Evolutionary conservation across 1,140 invertebrate species (phyloP).

Genomic region (Drosophila melanogaster): DNA sequence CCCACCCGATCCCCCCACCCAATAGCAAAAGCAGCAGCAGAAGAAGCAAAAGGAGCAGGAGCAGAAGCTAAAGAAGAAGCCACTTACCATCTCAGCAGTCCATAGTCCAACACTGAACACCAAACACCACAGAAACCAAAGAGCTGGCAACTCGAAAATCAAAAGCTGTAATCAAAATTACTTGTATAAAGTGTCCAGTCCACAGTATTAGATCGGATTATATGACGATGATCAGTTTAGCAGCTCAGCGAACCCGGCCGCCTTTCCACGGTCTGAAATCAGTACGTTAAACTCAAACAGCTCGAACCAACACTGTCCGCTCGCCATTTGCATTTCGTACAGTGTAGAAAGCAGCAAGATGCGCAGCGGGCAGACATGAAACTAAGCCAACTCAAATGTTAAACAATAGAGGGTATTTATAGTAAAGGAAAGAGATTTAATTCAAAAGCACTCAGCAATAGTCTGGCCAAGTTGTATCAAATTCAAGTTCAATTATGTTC

Average conservation of each 20-base stretch:
- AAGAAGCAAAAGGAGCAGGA: slow-evolving; percentile 26
- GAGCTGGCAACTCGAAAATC: slow-evolving; percentile 66
- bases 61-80: slow-evolving; percentile 20
- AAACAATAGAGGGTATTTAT: slow-evolving; percentile 22
- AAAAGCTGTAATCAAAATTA: slow-evolving; percentile 77
- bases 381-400: slow-evolving; percentile 16
- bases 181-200: slow-evolving; percentile 37
- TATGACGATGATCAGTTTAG: slow-evolving; percentile 9
- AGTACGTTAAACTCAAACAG: slow-evolving; percentile 81
- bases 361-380: slow-evolving; percentile 11
- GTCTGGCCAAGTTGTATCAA: slow-evolving; percentile 63
- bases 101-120: slow-evolving; percentile 26
- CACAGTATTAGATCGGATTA: slow-evolving; percentile 23
- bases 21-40: slow-evolving; percentile 19
- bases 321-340: neutral
- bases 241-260: slow-evolving; percentile 34
- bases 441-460: slow-evolving; percentile 38
- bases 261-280: slow-evolving; percentile 64
- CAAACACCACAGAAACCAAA: neutral
- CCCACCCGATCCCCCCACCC: slow-evolving; percentile 32
- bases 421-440: slow-evolving; percentile 15
- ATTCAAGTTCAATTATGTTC: slow-evolving; percentile 82
- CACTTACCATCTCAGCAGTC: slow-evolving; percentile 24
- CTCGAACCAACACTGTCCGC: slow-evolving; percentile 55
- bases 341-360: slow-evolving; percentile 1